phyloP scores from a whole-genome alignment of 2,113 vertebrate genomes.

The Otus sunia region DNA sequence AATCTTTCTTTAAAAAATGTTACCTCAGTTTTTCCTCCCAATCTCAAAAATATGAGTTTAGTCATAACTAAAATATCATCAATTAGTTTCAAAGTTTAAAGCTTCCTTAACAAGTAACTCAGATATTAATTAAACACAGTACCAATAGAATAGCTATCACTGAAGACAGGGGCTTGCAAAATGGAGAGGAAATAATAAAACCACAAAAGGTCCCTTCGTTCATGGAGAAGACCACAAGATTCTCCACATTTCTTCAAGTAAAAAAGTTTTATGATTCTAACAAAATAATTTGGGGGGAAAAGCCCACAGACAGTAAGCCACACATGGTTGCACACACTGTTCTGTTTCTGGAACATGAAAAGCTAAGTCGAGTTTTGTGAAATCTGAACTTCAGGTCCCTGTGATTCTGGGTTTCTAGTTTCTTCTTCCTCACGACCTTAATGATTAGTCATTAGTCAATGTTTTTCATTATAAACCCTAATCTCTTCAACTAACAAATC shows the following conservation, averaged over 20 bases:
- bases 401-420: not conserved
- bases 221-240: not conserved
- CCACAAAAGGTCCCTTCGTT: not conserved
- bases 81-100: not conserved
- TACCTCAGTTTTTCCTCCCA: not conserved
- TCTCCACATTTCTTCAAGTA: not conserved
- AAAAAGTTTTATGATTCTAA: not conserved
- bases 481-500: not conserved
- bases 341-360: not conserved
- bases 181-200: not conserved
- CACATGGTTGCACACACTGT: not conserved
- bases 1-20: not conserved
- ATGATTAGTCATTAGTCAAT: not conserved
- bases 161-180: not conserved
- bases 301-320: accelerated
- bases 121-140: not conserved
- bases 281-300: not conserved
- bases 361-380: not conserved
- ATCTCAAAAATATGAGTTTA: not conserved
- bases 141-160: not conserved
- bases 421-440: not conserved
- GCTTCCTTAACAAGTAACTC: not conserved
- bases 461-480: not conserved
- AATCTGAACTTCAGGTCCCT: not conserved
- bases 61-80: not conserved